Evolutionary conservation across 2,113 vertebrate genomes (phyloP).

Genomic region (Odontesthes bonariensis): DNA sequence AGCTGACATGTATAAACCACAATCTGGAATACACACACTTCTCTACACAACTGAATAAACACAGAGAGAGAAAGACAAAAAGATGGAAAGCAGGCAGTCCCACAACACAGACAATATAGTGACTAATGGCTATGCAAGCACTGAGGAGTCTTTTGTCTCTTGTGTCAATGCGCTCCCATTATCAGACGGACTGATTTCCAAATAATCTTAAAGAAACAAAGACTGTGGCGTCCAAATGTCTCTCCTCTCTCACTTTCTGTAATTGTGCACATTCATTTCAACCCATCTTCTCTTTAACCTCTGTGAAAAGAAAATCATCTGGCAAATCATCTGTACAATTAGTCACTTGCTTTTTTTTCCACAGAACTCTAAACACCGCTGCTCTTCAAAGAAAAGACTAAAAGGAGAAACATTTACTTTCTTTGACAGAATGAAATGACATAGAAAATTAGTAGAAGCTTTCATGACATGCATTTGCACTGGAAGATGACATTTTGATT

Average conservation of each 20-base stretch:
- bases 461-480: too few relatives aligned
- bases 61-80: conserved; percentile 10
- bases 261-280: conserved; percentile 54
- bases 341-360: conserved; percentile 57
- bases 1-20: conserved; percentile 32
- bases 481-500: too few relatives aligned
- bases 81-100: background rate
- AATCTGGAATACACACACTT: background rate
- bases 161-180: conserved; percentile 60
- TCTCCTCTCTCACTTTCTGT: conserved; percentile 41
- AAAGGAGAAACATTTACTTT: too few relatives aligned
- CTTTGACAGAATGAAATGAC: too few relatives aligned
- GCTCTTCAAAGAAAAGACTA: too few relatives aligned
- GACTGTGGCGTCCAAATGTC: conserved; percentile 28
- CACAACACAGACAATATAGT: conserved; percentile 39
- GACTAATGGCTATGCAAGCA: conserved; percentile 49
- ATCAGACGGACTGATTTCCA: conserved; percentile 50
- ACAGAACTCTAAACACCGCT: too few relatives aligned
- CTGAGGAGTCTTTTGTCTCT: conserved; percentile 39
- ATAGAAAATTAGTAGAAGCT: too few relatives aligned
- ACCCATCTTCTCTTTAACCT: conserved; percentile 56
- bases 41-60: conserved; percentile 23
- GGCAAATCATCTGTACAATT: conserved; percentile 66
- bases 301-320: conserved; percentile 45
- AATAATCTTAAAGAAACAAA: conserved; percentile 50